Evolutionary conservation across 2,888 invertebrate species (phyloP).

Genomic region (Agriopis leucophaearia): DNA sequence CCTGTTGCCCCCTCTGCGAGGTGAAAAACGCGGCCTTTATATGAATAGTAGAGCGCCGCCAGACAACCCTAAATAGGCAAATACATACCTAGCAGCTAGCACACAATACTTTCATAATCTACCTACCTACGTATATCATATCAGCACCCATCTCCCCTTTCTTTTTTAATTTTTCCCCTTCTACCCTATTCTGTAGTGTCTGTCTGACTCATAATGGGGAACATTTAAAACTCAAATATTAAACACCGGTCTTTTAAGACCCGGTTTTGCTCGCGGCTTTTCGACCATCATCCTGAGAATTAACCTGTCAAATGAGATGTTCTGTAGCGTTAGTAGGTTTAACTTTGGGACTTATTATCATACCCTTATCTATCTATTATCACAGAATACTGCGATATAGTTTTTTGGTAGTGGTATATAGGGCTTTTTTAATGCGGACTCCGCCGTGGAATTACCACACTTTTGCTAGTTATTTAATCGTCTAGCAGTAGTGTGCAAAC

Average conservation of each 20-base stretch:
- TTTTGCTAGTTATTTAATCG: too few species aligned
- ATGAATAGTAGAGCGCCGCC: not conserved
- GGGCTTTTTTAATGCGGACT: too few species aligned
- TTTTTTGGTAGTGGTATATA: too few species aligned
- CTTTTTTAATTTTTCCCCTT: slow-evolving; percentile 1
- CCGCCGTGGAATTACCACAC: too few species aligned
- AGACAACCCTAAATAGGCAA: not conserved
- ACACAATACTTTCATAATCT: not conserved
- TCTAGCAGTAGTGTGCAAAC: too few species aligned
- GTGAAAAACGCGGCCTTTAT: too few species aligned
- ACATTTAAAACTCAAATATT: slow-evolving; percentile 3
- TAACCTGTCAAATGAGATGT: slow-evolving; percentile 1
- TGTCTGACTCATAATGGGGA: slow-evolving; percentile 18
- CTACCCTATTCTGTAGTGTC: slow-evolving; percentile 5
- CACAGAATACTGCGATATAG: too few species aligned
- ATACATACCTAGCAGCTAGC: not conserved
- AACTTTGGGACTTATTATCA: not conserved
- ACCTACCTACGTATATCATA: not conserved
- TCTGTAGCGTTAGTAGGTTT: not conserved
- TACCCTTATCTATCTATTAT: too few species aligned
- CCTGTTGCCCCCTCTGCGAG: too few species aligned
- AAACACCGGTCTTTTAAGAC: not conserved
- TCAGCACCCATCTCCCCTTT: slow-evolving; percentile 6
- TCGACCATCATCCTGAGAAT: slow-evolving; percentile 5
- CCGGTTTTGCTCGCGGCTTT: slow-evolving; percentile 7